A percentile compares a stretch with the other conserved stretches of the same genome.
Conservation (phyloP, 2,888 invertebrate genomes). For the Athalia circularis region DNA sequence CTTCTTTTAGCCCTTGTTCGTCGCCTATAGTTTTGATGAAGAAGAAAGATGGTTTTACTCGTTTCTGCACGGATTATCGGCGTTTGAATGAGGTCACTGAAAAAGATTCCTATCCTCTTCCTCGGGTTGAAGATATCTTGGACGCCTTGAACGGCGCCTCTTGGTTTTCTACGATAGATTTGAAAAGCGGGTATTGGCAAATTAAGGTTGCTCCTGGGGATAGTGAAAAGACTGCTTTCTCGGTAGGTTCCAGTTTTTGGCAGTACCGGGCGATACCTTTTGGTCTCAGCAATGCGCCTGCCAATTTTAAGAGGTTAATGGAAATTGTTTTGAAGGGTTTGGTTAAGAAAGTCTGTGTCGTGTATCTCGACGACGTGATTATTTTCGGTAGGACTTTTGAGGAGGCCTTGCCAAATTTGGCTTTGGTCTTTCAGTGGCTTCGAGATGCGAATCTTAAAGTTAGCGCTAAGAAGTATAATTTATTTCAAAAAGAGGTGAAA, state of each 20-base stretch:
- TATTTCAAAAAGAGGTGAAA: conserved; percentile 46
- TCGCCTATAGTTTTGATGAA: conserved; percentile 40
- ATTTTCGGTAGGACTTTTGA: conserved; percentile 51
- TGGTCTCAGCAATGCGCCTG: conserved; percentile 56
- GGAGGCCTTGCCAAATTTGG: conserved; percentile 48
- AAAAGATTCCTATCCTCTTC: conserved; percentile 42
- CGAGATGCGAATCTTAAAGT: conserved; percentile 51
- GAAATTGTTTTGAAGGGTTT: conserved; percentile 52
- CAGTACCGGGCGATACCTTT: conserved; percentile 57
- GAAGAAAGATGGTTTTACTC: conserved; percentile 39
- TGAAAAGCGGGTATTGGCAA: conserved; percentile 54
- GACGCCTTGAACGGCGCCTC: conserved; percentile 63
- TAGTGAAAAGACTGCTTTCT: conserved; percentile 54
- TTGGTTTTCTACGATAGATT: conserved; percentile 43
- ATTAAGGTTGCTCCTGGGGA: conserved; percentile 45
- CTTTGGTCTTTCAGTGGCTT: conserved; percentile 52
- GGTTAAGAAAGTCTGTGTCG: conserved; percentile 51
- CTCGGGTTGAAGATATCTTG: conserved; percentile 42
- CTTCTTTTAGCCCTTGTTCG: conserved; percentile 25
- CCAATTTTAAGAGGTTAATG: conserved; percentile 54
- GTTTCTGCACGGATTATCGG: conserved; percentile 47
- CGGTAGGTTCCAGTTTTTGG: conserved; percentile 51
- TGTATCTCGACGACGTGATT: conserved; percentile 52
- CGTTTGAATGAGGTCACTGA: conserved; percentile 33
- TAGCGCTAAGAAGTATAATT: conserved; percentile 1